phyloP scores from a whole-genome alignment of 2,888 invertebrate species.

The Epinotia demarniana region DNA sequence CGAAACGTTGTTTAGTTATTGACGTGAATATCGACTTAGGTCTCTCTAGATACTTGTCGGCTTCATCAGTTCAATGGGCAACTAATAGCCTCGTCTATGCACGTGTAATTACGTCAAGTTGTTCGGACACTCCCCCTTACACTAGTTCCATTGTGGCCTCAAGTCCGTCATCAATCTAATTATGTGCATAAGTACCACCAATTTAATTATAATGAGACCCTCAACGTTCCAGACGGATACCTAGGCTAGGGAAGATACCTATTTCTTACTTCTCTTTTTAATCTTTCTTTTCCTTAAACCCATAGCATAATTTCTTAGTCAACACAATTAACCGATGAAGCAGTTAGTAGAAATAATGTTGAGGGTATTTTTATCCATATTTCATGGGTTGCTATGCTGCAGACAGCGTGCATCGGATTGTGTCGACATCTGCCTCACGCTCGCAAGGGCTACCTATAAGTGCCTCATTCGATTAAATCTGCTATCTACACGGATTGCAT shows the following conservation, averaged over 20 bases:
- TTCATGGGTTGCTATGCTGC: conserved; percentile 13
- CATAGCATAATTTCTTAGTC: no score
- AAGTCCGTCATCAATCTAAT: conserved; percentile 38
- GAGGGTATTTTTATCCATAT: conserved; percentile 11
- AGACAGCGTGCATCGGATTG: conserved; percentile 32
- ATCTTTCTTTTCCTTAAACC: no score
- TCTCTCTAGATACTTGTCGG: conserved; percentile 43
- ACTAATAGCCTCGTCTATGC: conserved; percentile 59
- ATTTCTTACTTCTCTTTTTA: no score
- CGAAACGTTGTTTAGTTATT: conserved; percentile 10
- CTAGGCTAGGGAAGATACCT: background rate
- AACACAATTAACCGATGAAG: background rate
- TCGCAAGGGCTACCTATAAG: conserved; percentile 29
- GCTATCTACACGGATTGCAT: conserved; percentile 21
- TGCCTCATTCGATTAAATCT: conserved; percentile 29
- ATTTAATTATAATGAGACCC: conserved; percentile 3
- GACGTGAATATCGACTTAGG: conserved; percentile 22
- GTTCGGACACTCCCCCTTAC: conserved; percentile 48
- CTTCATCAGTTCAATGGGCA: conserved; percentile 53
- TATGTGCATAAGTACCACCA: conserved; percentile 15
- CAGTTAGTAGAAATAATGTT: background rate
- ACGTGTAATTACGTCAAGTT: conserved; percentile 57
- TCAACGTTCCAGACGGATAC: background rate
- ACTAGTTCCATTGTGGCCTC: conserved; percentile 46
- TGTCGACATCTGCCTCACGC: conserved; percentile 40